Evolutionary conservation across 2,113 vertebrate genomes (phyloP).

Genomic region (Bubalus kerabau): DNA sequence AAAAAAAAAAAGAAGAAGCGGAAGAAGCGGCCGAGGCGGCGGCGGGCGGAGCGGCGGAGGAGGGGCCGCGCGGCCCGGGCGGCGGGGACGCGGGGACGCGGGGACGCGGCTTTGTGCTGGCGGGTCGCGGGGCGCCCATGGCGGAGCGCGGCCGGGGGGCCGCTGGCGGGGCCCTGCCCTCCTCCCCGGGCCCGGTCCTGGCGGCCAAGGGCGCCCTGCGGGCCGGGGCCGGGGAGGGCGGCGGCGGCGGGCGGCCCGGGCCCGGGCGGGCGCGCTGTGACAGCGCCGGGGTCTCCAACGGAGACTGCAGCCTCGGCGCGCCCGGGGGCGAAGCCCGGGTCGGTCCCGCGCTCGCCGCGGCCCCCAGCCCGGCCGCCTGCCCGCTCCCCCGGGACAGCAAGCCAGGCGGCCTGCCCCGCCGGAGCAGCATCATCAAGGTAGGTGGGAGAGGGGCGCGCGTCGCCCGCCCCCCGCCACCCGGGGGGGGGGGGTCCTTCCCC

Average conservation of each 20-base stretch:
- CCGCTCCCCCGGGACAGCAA: slow-evolving; percentile 80
- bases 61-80: slow-evolving; percentile 59
- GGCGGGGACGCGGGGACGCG: slow-evolving; percentile 62
- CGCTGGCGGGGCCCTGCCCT: slow-evolving; percentile 75
- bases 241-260: slow-evolving; percentile 65
- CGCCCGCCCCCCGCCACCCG: background rate
- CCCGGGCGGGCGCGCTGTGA: slow-evolving; percentile 79
- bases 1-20: slow-evolving; percentile 66
- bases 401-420: slow-evolving; percentile 88
- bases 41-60: slow-evolving; percentile 58
- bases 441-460: slow-evolving; percentile 26
- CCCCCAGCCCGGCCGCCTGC: slow-evolving; percentile 55
- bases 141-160: slow-evolving; percentile 78
- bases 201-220: slow-evolving; percentile 77
- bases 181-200: slow-evolving; percentile 74
- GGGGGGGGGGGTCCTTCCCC: background rate
- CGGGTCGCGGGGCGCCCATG: slow-evolving; percentile 77
- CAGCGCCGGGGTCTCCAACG: slow-evolving; percentile 88
- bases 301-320: slow-evolving; percentile 84
- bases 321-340: slow-evolving; percentile 77
- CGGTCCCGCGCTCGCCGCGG: slow-evolving; percentile 68
- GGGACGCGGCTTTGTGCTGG: slow-evolving; percentile 73
- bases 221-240: slow-evolving; percentile 78
- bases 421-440: slow-evolving; percentile 98
- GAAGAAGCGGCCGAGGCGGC: slow-evolving; percentile 67